Conservation (phyloP, 2,113 vertebrate genomes). For the Perca schrenkii region DNA sequence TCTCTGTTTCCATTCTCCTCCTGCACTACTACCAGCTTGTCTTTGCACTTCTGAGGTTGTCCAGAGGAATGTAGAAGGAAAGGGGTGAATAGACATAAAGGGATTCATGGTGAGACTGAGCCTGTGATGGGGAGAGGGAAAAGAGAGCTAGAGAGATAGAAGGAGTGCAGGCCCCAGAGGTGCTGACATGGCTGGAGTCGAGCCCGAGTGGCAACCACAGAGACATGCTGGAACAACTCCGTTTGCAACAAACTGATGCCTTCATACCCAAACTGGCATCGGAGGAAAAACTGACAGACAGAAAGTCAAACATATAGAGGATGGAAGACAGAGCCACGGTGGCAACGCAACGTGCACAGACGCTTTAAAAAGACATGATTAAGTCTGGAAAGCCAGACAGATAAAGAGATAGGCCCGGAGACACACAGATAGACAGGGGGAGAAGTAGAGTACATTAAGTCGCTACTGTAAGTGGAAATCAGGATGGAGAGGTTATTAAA, state of each 20-base stretch:
- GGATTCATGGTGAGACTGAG: not conserved
- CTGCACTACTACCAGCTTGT: not conserved
- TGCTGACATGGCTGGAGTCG: not conserved
- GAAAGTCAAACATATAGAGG: not conserved
- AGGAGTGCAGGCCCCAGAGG: conserved; percentile 1
- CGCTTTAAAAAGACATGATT: conserved; percentile 20
- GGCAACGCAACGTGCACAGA: conserved; percentile 7
- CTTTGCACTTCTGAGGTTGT: conserved; percentile 7
- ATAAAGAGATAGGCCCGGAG: conserved; percentile 43
- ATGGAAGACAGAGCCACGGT: not conserved
- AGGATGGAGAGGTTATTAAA: conserved; percentile 58
- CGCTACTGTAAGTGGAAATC: conserved; percentile 45
- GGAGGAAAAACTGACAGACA: not conserved
- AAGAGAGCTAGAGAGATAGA: not conserved
- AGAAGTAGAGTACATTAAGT: conserved; percentile 33
- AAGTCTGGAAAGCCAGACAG: conserved; percentile 32
- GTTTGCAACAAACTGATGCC: conserved; percentile 19
- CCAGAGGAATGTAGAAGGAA: not conserved
- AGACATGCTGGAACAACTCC: conserved; percentile 7
- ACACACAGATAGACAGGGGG: conserved; percentile 32
- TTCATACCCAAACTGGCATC: not conserved
- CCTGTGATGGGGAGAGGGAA: not conserved
- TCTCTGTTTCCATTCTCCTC: conserved; percentile 19
- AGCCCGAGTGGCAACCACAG: conserved; percentile 34
- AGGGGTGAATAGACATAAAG: not conserved